Conservation (phyloP, 2,113 vertebrate genomes). For the Malaclemys terrapin region DNA sequence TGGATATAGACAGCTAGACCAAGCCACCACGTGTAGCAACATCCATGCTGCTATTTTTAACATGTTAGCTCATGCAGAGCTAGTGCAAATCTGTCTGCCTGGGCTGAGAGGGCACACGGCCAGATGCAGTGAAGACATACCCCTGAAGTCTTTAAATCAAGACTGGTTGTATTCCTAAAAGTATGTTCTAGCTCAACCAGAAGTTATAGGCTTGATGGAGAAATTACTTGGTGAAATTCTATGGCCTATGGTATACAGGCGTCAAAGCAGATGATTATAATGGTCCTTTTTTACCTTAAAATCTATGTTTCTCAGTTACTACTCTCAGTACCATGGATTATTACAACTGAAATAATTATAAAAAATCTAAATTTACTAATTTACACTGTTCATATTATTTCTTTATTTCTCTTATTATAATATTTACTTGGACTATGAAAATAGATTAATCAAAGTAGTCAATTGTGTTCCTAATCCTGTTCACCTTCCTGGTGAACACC, state of each 20-base stretch:
- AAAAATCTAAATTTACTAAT: background rate
- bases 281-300: constrained; percentile 16
- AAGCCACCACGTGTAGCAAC: background rate
- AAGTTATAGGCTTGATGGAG: background rate
- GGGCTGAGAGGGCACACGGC: background rate
- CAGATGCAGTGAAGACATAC: background rate
- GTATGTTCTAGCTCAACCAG: background rate
- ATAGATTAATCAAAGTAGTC: background rate
- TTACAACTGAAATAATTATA: background rate
- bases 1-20: background rate
- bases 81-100: background rate
- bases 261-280: constrained; percentile 10
- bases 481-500: too few species aligned
- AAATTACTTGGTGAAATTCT: background rate
- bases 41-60: background rate
- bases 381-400: background rate
- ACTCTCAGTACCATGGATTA: background rate
- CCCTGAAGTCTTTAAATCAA: background rate
- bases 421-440: background rate
- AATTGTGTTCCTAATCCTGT: background rate
- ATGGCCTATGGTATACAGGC: background rate
- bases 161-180: background rate
- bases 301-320: background rate
- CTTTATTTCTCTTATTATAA: background rate
- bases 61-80: background rate